phyloP scores from a whole-genome alignment of 2,888 invertebrate genomes.

The Entomobrya proxima region DNA sequence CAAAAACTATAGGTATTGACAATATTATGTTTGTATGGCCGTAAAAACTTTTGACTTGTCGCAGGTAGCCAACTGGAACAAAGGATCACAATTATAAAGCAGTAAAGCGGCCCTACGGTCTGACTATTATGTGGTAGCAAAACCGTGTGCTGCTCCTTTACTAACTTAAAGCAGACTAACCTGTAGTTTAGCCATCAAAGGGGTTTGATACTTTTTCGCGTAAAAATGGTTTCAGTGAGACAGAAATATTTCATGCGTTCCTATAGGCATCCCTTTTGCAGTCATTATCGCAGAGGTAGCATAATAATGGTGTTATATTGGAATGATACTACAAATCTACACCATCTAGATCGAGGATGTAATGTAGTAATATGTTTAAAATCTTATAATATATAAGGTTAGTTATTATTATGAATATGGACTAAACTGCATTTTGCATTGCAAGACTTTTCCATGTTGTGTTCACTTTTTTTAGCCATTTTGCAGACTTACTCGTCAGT shows the following conservation, averaged over 20 bases:
- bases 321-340: neutral
- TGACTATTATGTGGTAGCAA: slow-evolving; percentile 42
- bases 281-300: neutral
- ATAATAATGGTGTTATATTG: neutral
- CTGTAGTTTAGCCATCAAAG: slow-evolving; percentile 37
- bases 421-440: slow-evolving; percentile 9
- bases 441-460: neutral
- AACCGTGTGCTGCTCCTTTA: slow-evolving; percentile 51
- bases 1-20: neutral
- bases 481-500: neutral
- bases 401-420: neutral
- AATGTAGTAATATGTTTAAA: neutral
- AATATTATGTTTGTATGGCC: neutral
- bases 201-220: slow-evolving; percentile 50
- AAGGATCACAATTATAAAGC: slow-evolving; percentile 25
- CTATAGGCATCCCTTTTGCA: neutral
- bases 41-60: neutral
- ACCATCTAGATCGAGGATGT: neutral
- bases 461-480: slow-evolving; percentile 3
- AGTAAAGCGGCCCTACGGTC: slow-evolving; percentile 38
- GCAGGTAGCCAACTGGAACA: slow-evolving; percentile 55
- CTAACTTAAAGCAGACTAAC: slow-evolving; percentile 49
- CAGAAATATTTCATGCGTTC: neutral
- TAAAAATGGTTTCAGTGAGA: slow-evolving; percentile 18
- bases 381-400: neutral